Percentiles rank a stretch among this genome's conserved stretches.
phyloP scores from a whole-genome alignment of 2,113 vertebrate species.

The Cranoglanis bouderius region DNA sequence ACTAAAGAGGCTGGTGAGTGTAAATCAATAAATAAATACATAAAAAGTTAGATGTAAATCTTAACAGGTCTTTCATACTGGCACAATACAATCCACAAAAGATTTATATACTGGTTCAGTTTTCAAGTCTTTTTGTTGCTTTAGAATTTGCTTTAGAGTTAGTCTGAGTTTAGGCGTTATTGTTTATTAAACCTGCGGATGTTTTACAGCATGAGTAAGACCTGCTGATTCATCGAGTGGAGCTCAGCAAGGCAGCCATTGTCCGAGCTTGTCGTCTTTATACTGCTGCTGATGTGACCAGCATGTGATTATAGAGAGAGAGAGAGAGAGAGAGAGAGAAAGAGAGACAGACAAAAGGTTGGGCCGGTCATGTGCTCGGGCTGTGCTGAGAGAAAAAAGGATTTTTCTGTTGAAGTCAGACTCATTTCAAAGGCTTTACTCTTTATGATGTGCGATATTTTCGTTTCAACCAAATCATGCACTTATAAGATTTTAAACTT shows the following conservation, averaged over 20 bases:
- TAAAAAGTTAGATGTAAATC: not conserved
- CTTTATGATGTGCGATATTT: not conserved
- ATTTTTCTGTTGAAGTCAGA: not conserved
- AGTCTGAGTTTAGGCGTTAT: not conserved
- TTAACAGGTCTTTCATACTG: not conserved
- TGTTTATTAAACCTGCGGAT: not conserved
- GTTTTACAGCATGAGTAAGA: constrained; percentile 13
- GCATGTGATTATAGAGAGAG: constrained; percentile 36
- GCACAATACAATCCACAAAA: not conserved
- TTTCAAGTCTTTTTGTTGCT: not conserved
- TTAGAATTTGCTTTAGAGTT: not conserved
- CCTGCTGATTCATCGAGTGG: constrained; percentile 43
- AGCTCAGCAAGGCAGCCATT: constrained; percentile 28
- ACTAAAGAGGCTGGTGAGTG: not conserved
- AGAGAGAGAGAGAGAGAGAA: not conserved
- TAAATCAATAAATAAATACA: not conserved
- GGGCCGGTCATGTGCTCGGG: constrained; percentile 23
- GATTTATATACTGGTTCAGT: not conserved
- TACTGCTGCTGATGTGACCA: constrained; percentile 36
- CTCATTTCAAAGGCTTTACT: not conserved
- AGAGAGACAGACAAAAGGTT: not conserved
- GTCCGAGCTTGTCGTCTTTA: constrained; percentile 28
- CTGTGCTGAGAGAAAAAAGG: not conserved
- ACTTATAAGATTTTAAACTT: not conserved
- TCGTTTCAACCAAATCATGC: not conserved